Percentiles rank a stretch among this genome's conserved stretches.
Evolutionary conservation across 2,113 vertebrate species (phyloP).

Genomic region (Syngnathus floridae): DNA sequence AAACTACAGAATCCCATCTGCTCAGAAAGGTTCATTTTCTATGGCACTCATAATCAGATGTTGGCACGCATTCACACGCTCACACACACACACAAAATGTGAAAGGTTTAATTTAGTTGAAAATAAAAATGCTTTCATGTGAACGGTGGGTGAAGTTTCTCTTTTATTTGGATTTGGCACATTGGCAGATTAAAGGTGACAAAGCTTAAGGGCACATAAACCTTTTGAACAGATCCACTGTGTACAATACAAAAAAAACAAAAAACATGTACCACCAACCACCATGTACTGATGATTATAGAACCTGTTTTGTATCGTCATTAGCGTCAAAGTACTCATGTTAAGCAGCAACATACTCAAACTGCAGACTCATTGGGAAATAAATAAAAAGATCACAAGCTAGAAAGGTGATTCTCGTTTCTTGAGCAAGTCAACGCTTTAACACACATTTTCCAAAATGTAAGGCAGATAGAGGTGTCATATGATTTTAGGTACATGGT

Average conservation of each 20-base stretch:
- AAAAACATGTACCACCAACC: neutral
- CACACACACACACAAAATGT: neutral
- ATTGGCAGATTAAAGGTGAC: conserved; percentile 19
- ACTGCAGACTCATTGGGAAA: neutral
- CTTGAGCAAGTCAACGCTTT: conserved; percentile 8
- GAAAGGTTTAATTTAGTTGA: neutral
- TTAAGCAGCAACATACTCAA: neutral
- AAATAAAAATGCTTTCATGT: conserved; percentile 4
- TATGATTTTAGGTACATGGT: conserved; percentile 8
- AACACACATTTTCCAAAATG: conserved; percentile 11
- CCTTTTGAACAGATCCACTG: neutral
- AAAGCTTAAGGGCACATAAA: neutral
- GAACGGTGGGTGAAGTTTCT: neutral
- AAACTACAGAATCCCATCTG: neutral
- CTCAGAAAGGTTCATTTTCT: neutral
- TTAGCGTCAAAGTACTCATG: neutral
- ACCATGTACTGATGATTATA: neutral
- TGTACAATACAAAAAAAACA: conserved; percentile 1
- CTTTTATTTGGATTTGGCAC: conserved; percentile 26
- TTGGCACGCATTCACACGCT: conserved; percentile 3
- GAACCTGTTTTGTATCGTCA: neutral
- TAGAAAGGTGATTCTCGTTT: neutral
- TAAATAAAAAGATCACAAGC: conserved; percentile 3
- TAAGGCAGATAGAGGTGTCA: conserved; percentile 34
- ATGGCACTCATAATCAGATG: conserved; percentile 31